These are phyloP conservation scores for Notarius quadriscutis DNA, from an alignment of 2,113 vertebrate species.

Conservation along the genomic window DNA sequence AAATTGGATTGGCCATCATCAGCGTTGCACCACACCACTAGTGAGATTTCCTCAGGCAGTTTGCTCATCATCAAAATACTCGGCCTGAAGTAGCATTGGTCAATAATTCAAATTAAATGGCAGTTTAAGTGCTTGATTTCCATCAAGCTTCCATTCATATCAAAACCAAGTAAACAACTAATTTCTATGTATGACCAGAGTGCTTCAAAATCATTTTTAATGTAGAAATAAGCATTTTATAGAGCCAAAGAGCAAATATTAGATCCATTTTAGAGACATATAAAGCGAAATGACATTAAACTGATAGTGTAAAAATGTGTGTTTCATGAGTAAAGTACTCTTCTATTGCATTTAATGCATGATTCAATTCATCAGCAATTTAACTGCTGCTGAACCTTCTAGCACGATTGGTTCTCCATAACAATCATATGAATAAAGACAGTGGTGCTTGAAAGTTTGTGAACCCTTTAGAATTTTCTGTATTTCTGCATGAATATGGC, in stretches of 20 bases:
- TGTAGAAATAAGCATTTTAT: slow-evolving; percentile 29
- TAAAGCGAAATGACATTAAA: slow-evolving; percentile 9
- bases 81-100: background rate
- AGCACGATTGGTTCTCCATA: background rate
- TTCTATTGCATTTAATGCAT: background rate
- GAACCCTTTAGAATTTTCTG: too few relatives aligned
- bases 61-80: background rate
- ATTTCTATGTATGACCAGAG: background rate
- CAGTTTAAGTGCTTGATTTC: background rate
- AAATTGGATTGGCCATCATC: background rate
- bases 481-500: too few relatives aligned
- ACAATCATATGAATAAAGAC: background rate
- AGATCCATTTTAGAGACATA: slow-evolving; percentile 1
- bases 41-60: background rate
- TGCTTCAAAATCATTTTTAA: slow-evolving; percentile 29
- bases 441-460: background rate
- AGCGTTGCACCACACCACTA: background rate
- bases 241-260: slow-evolving; percentile 20
- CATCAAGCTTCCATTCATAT: background rate
- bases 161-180: slow-evolving; percentile 1
- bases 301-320: slow-evolving; percentile 3
- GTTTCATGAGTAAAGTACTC: slow-evolving; percentile 5
- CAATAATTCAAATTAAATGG: background rate
- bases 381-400: background rate
- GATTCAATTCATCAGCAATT: background rate